Conservation (phyloP, 2,113 vertebrate genomes). For the Aspiorhynchus laticeps region DNA sequence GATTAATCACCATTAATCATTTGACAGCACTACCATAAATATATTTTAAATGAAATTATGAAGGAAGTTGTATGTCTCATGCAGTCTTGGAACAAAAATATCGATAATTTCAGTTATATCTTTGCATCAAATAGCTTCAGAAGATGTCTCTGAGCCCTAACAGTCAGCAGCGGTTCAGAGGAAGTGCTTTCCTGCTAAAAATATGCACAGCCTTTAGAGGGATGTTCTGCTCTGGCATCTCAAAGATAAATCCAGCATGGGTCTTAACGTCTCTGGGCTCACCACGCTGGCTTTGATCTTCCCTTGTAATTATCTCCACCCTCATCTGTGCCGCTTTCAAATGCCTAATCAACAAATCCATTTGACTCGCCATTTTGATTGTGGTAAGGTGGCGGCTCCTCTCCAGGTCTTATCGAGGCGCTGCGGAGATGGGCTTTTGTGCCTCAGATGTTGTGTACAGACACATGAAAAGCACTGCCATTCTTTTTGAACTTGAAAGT, state of each 20-base stretch:
- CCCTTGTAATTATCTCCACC: slow-evolving; percentile 48
- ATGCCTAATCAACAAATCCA: slow-evolving; percentile 57
- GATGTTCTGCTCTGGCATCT: slow-evolving; percentile 42
- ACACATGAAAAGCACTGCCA: slow-evolving; percentile 32
- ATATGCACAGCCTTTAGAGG: slow-evolving; percentile 33
- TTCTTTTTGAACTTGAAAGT: slow-evolving; percentile 37
- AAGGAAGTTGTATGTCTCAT: not conserved
- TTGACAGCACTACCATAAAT: not conserved
- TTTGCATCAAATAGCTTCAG: not conserved
- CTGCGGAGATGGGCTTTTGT: slow-evolving; percentile 10
- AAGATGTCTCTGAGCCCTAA: slow-evolving; percentile 14
- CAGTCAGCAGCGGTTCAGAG: slow-evolving; percentile 20
- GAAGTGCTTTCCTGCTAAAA: slow-evolving; percentile 38
- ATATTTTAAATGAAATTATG: not conserved
- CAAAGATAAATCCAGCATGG: slow-evolving; percentile 44
- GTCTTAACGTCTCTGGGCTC: slow-evolving; percentile 41
- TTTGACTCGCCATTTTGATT: slow-evolving; percentile 54
- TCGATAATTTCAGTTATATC: not conserved
- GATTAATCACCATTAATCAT: no score
- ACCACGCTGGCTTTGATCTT: slow-evolving; percentile 51
- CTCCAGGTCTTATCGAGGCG: slow-evolving; percentile 26
- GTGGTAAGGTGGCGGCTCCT: slow-evolving; percentile 23
- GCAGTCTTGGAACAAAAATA: not conserved
- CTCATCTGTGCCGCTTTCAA: slow-evolving; percentile 51
- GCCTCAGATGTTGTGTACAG: slow-evolving; percentile 3